Evolutionary conservation across 2,113 vertebrate species (phyloP).

Genomic region (Aphyosemion australe): DNA sequence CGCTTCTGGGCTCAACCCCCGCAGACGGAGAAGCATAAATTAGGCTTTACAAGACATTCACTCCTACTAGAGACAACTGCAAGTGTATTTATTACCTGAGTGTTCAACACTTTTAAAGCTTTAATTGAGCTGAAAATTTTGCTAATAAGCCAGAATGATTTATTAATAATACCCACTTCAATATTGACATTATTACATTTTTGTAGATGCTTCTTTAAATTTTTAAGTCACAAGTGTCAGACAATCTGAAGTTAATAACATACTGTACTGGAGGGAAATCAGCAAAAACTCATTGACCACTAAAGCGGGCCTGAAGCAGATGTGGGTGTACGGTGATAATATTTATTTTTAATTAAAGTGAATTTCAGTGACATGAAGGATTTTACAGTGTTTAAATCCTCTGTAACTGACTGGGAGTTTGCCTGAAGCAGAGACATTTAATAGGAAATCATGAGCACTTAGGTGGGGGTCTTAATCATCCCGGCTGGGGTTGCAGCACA

Average conservation of each 20-base stretch:
- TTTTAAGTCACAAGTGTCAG: neutral
- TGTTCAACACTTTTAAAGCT: too few relatives aligned
- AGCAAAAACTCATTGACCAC: constrained; percentile 3
- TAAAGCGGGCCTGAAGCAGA: neutral
- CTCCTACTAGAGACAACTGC: too few relatives aligned
- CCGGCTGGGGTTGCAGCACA: constrained; percentile 41
- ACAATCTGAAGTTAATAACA: constrained; percentile 8
- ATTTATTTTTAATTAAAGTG: constrained; percentile 30
- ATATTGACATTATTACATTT: constrained; percentile 12
- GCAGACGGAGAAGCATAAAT: too few relatives aligned
- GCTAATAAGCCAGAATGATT: neutral
- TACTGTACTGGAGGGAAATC: constrained; percentile 13
- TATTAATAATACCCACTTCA: neutral
- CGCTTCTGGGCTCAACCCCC: too few relatives aligned
- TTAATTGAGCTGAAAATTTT: neutral
- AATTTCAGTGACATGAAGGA: constrained; percentile 7
- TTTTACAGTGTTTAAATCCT: neutral
- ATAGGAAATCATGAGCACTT: constrained; percentile 2
- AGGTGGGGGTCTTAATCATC: constrained; percentile 52
- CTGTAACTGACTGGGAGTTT: neutral
- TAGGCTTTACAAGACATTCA: too few relatives aligned
- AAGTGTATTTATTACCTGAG: too few relatives aligned
- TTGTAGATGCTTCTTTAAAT: neutral
- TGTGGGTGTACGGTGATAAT: neutral
- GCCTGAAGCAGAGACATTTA: constrained; percentile 18